phyloP scores from a whole-genome alignment of 2,797 vertebrate genomes.

The Champsocephalus gunnari region DNA sequence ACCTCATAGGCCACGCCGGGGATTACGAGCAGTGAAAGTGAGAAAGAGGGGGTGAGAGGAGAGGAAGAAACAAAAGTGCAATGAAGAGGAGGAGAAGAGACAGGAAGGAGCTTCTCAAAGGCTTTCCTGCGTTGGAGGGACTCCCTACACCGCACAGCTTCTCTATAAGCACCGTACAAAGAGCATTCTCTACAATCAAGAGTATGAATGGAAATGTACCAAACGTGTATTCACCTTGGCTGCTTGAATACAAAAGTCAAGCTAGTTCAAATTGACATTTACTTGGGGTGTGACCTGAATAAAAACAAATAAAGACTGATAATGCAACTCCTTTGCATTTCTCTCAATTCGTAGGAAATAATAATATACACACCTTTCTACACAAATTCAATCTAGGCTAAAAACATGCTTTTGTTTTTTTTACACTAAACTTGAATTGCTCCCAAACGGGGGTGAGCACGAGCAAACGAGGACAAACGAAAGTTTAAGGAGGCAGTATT shows the following conservation, averaged over 20 bases:
- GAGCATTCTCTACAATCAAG: slow-evolving; percentile 69
- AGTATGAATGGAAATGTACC: slow-evolving; percentile 68
- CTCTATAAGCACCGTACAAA: slow-evolving; percentile 61
- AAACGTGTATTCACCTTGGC: slow-evolving; percentile 32
- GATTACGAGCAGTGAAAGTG: slow-evolving; percentile 81
- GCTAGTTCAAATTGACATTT: slow-evolving; percentile 21
- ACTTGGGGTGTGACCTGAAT: not conserved
- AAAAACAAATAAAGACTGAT: not conserved
- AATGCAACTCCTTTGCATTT: not conserved
- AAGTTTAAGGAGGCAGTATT: slow-evolving; percentile 86
- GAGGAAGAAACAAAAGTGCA: slow-evolving; percentile 82
- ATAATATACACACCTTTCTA: not conserved
- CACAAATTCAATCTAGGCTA: slow-evolving; percentile 32
- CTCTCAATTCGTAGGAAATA: not conserved
- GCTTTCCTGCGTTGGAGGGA: slow-evolving; percentile 86
- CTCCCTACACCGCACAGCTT: slow-evolving; percentile 69
- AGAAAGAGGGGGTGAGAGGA: slow-evolving; percentile 82
- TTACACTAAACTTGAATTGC: slow-evolving; percentile 64
- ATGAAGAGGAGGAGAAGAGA: slow-evolving; percentile 77
- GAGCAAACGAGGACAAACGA: slow-evolving; percentile 82
- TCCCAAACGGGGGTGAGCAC: slow-evolving; percentile 72
- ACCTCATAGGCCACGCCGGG: slow-evolving; percentile 63
- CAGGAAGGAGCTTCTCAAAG: slow-evolving; percentile 84
- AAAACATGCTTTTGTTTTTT: slow-evolving; percentile 31
- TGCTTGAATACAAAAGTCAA: slow-evolving; percentile 36